Evolutionary conservation across 2,888 invertebrate genomes (phyloP), one percentile per base, ranked within the genome.

Genomic region (Malthinus seriepunctatus): DNA sequence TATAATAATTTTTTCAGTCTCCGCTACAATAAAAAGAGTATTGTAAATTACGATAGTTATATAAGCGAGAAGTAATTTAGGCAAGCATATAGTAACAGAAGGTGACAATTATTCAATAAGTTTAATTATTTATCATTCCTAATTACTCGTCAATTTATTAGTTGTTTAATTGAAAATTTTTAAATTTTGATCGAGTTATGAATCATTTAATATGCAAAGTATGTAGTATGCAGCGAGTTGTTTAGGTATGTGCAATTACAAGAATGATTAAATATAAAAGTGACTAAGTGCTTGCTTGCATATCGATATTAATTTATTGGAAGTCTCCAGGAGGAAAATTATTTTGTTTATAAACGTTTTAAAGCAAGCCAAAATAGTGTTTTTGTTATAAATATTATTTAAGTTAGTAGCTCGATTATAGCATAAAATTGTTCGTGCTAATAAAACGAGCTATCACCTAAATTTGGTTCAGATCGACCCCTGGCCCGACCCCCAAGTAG

Each of bases 391-490:
- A n/a, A 23, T 23, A 23, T 23, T 23, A 23, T 23, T 54, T 39
- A 51, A 42, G 63, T 60, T 63, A 64, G 63, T 61, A 62, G 62
- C 62, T 62, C 58, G 62, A 59, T 58, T 62, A 55, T 58, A 62
- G 62, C 62, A 62, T 55, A 32, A 48, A 45, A 9, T 37, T 44
- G 10, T 23, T 23, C 67, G 64, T 67, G 67, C 65, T 57, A 60
- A 56, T 12, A 63, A 71, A 69, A 63, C 67, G 72, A 71, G 71
- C 71, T 70, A 74, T 78, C 79, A 94, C 94, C 94, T 93, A 95
- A 83, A 83, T 93, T 93, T 74, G 95, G 95, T 78, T 94, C 93
- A 74, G 94, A 94, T 75, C 88, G 89, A 80, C 93, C 92, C 81
- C 87, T 85, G 75, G 86, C 81, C 83, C 85, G 81, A 82, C 82